Evolutionary conservation across 2,113 vertebrate genomes (phyloP), one percentile per base, ranked within the genome.

Genomic region (Cinclus mexicanus): DNA sequence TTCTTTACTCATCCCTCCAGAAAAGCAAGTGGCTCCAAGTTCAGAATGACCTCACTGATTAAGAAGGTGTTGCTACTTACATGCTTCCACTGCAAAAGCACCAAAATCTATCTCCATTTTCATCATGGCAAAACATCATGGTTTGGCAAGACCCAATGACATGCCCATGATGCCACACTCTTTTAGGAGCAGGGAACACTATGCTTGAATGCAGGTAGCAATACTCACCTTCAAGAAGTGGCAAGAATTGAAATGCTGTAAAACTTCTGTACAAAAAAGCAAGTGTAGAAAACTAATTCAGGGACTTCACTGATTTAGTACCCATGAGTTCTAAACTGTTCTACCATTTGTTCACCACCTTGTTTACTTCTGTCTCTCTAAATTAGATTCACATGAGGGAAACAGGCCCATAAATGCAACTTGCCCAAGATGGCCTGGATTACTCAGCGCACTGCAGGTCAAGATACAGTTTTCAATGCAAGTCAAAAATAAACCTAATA

Each of bases 101-200:
- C 37, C 41, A 28, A 72, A 76, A 49, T 1, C 25, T 15, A 33
- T 11, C 42, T 46, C 37, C 18, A 42, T 21, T 83, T 74, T 33
- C 41, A 46, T 61, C 8, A 28, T 4, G 44, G 33, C 56, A 87
- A 83, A 83, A 37, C 19, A 74, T 15, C 52, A 16, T 7, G 11
- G 21, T 57, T 72, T 82, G 63, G 41, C 33, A 83, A 39, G 22
- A 39, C 39, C 67, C 46, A 69, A 10, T 7, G 7, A 42, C 11
- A 6, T 19, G 49, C 46, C 39, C 63, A 42, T 69, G 60, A 59
- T 0, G 0, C 6, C 8, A 63, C 20, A 16, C 10, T 53, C 19
- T 15, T 10, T 15, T 10, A 25, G 17, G 23, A 59, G 35, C 0
- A 2, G 2, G 39, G 46, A 83, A 67, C 4, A 22, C 28, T 44